These are phyloP conservation scores for Alfaro cultratus DNA, from an alignment of 2,797 vertebrate species.

Conservation along the genomic window DNA sequence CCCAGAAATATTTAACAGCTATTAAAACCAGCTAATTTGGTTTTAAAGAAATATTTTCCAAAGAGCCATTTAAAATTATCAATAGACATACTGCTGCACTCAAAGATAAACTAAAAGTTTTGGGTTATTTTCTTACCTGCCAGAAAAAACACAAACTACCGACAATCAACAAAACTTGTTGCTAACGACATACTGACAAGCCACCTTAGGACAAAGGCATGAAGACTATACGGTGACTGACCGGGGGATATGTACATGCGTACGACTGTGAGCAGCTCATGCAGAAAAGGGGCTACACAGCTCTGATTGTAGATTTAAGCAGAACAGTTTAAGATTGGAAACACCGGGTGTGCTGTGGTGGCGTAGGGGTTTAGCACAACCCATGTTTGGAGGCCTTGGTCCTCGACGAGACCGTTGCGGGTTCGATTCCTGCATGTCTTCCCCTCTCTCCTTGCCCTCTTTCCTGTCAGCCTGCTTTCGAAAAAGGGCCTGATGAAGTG, in stretches of 20 bases:
- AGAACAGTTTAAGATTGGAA: neutral
- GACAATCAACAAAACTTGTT: neutral
- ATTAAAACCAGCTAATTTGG: neutral
- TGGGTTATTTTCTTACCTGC: neutral
- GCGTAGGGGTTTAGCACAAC: no score
- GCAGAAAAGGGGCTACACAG: neutral
- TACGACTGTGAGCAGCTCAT: neutral
- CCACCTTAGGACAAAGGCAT: neutral
- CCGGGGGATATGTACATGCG: neutral
- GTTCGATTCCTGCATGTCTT: no score
- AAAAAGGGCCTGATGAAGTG: no score
- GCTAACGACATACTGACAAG: neutral
- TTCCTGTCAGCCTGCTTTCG: no score
- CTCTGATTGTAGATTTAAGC: neutral
- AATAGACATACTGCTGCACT: neutral
- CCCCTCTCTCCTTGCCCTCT: no score
- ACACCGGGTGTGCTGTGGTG: neutral
- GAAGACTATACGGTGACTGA: neutral
- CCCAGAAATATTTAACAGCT: no score
- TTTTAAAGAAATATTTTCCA: neutral
- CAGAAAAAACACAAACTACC: neutral
- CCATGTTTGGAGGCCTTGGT: no score
- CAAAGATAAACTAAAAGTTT: neutral
- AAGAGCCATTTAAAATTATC: neutral
- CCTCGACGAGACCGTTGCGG: no score